Evolutionary conservation across 1,140 invertebrate species (phyloP).

Genomic region (Dryas iulia): DNA sequence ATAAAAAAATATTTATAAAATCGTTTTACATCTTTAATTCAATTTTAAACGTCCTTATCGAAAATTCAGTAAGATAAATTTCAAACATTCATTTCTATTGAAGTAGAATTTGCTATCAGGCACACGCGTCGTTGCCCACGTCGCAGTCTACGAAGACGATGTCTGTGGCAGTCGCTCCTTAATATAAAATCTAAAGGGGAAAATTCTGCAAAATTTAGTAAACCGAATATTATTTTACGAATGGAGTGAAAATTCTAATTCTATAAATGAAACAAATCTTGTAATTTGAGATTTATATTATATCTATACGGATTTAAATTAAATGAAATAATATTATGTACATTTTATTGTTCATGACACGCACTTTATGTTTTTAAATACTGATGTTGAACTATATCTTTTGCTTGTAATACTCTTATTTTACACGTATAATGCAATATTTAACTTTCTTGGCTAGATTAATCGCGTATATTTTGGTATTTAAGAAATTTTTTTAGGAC

Average conservation of each 20-base stretch:
- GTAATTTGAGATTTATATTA: not conserved
- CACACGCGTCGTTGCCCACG: slow-evolving; percentile 52
- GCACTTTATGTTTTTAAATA: no score
- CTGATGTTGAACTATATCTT: no score
- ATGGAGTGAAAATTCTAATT: not conserved
- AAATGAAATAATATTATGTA: not conserved
- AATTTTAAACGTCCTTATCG: not conserved
- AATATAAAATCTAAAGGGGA: slow-evolving; percentile 12
- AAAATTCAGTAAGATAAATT: not conserved
- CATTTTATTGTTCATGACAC: no score
- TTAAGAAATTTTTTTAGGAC: no score
- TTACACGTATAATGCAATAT: no score
- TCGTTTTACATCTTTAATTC: not conserved
- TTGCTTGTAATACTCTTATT: no score
- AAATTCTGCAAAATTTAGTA: not conserved
- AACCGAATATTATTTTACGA: not conserved
- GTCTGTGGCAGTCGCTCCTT: slow-evolving; percentile 2
- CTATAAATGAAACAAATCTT: not conserved
- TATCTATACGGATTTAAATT: not conserved
- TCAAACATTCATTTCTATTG: not conserved
- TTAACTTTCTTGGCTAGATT: no score
- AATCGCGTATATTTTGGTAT: no score
- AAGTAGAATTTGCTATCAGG: slow-evolving; percentile 33
- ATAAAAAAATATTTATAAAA: not conserved
- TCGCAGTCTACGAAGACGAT: slow-evolving; percentile 11